These are phyloP conservation scores for Lepidocyrtoides sp. DNA, from an alignment of 2,888 invertebrate genomes.

Conservation along the genomic window DNA sequence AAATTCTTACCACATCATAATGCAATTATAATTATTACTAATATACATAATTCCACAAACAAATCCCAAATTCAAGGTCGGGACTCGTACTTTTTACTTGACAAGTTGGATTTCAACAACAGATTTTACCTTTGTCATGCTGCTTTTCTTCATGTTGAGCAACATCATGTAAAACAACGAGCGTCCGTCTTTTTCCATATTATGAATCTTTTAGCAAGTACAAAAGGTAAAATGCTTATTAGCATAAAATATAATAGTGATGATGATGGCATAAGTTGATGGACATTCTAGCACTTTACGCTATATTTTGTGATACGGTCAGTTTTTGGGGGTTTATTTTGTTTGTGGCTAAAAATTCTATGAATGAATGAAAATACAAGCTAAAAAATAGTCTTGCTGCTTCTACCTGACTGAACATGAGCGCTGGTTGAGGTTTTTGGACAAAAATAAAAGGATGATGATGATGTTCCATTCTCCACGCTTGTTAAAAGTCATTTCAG, in stretches of 20 bases:
- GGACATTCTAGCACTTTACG: not conserved
- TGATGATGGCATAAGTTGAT: constrained; percentile 11
- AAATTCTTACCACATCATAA: not conserved
- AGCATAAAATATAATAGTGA: constrained; percentile 33
- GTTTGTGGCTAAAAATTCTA: constrained; percentile 31
- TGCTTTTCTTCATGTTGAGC: not conserved
- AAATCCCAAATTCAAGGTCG: constrained; percentile 15
- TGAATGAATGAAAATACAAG: constrained; percentile 60
- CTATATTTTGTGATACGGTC: not conserved
- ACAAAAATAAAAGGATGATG: not conserved
- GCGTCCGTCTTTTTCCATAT: not conserved
- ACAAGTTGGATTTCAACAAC: constrained; percentile 37
- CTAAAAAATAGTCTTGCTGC: not conserved
- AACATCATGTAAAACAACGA: not conserved
- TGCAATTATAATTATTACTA: constrained; percentile 21
- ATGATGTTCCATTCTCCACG: not conserved
- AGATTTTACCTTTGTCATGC: not conserved
- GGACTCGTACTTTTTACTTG: constrained; percentile 16
- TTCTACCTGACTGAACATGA: too few relatives aligned
- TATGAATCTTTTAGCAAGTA: not conserved
- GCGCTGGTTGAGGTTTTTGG: not conserved
- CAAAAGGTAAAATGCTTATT: not conserved
- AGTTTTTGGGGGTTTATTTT: not conserved
- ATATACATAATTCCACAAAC: not conserved
- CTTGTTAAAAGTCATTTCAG: not conserved